Evolutionary conservation across 1,140 invertebrate genomes (phyloP).

Genomic region (Drosophila pseudoananassae): DNA sequence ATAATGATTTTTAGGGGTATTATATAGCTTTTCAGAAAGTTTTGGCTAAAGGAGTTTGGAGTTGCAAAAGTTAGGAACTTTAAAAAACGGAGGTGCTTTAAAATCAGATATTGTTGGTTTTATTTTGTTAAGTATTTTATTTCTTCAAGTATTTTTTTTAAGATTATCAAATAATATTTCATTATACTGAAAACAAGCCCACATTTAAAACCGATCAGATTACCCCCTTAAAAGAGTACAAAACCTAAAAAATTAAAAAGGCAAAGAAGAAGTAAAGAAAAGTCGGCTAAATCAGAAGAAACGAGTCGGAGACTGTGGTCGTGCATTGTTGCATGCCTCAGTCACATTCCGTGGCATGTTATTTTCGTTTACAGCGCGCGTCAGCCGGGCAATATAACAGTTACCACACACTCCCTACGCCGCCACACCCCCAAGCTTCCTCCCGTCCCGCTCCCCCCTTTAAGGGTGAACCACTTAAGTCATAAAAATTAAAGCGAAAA

Average conservation of each 20-base stretch:
- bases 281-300: conserved; percentile 49
- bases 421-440: conserved; percentile 3
- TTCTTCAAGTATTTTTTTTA: too few species aligned
- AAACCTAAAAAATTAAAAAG: background rate
- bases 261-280: conserved; percentile 1
- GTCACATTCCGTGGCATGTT: conserved; percentile 79
- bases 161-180: too few species aligned
- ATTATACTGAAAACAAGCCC: too few species aligned
- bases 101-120: too few species aligned
- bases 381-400: conserved; percentile 76
- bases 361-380: conserved; percentile 72
- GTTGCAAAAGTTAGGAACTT: background rate
- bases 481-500: conserved; percentile 73
- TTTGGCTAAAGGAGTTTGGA: background rate
- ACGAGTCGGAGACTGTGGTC: conserved; percentile 48
- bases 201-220: background rate
- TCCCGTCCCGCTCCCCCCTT: background rate
- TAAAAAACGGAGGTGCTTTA: too few species aligned
- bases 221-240: background rate
- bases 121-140: too few species aligned
- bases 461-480: conserved; percentile 65
- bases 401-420: conserved; percentile 29
- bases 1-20: background rate
- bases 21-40: background rate
- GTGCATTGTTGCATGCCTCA: conserved; percentile 47